These are phyloP conservation scores for Salvelinus namaycush DNA, from an alignment of 2,113 vertebrate genomes.

Conservation along the genomic window DNA sequence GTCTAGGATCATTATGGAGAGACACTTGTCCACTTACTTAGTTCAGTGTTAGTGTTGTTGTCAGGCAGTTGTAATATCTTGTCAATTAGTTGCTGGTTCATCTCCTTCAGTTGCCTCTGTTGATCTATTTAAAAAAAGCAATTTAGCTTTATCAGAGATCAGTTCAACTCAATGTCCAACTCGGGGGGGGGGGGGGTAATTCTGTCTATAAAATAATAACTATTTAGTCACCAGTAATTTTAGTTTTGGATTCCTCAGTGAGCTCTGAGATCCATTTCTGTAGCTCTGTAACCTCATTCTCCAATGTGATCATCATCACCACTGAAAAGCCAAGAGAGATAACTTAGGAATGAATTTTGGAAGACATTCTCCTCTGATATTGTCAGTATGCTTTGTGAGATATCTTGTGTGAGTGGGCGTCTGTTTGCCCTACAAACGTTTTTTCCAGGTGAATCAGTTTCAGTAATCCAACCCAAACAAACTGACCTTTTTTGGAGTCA, in stretches of 20 bases:
- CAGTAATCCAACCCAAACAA: background rate
- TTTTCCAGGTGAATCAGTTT: background rate
- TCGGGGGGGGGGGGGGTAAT: background rate
- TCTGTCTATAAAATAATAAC: background rate
- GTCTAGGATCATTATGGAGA: background rate
- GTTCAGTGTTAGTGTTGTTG: background rate
- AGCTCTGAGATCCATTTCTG: background rate
- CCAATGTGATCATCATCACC: background rate
- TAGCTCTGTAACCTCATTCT: conserved; percentile 8
- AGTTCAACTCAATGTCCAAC: background rate
- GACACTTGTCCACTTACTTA: background rate
- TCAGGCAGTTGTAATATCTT: background rate
- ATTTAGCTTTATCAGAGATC: background rate
- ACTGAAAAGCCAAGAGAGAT: conserved; percentile 3
- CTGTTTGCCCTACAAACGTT: background rate
- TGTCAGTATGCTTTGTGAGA: no score
- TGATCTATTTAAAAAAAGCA: background rate
- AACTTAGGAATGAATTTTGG: background rate
- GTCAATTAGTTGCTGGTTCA: background rate
- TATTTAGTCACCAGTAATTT: background rate
- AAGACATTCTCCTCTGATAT: no score
- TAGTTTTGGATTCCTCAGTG: background rate
- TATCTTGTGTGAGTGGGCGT: background rate
- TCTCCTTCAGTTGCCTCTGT: background rate
- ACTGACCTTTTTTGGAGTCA: conserved; percentile 2